A percentile compares a stretch with the other conserved stretches of the same genome.
Evolutionary conservation across 2,888 invertebrate species (phyloP).

Genomic region (Dioctria rufipes): DNA sequence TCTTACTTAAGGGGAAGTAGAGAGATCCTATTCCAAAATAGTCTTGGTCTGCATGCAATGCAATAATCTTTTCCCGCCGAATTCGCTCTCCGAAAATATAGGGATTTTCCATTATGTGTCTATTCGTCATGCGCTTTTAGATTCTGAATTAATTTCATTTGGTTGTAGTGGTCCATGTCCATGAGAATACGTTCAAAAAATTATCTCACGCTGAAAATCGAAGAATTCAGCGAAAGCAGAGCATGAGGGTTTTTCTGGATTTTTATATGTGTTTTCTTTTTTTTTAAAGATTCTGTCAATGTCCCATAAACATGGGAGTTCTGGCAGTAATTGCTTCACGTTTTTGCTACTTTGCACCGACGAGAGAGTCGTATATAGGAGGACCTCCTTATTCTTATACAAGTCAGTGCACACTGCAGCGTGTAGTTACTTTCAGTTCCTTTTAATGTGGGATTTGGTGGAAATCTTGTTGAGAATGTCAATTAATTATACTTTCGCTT

Average conservation of each 20-base stretch:
- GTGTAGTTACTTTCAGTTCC: conserved; percentile 32
- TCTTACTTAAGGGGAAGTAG: neutral
- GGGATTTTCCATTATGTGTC: neutral
- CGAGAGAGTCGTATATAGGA: neutral
- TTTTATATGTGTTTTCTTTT: no score
- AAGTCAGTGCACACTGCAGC: conserved; percentile 46
- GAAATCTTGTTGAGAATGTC: conserved; percentile 25
- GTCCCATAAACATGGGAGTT: conserved; percentile 46
- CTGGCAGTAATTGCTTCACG: conserved; percentile 51
- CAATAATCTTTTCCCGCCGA: neutral
- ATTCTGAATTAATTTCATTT: conserved; percentile 18
- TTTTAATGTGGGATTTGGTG: conserved; percentile 25
- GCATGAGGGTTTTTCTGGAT: conserved; percentile 15
- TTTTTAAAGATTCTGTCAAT: conserved; percentile 37
- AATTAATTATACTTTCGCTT: conserved; percentile 36
- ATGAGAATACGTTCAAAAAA: neutral
- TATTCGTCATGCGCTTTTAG: conserved; percentile 22
- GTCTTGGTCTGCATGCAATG: neutral
- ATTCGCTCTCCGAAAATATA: neutral
- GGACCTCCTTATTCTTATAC: conserved; percentile 32
- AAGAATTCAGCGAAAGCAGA: conserved; percentile 14
- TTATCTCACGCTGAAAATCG: neutral
- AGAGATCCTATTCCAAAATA: neutral
- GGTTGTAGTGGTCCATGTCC: neutral
- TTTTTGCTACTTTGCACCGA: conserved; percentile 50